These are phyloP conservation scores for Melanotaenia boesemani DNA, from an alignment of 2,797 vertebrate species.

Conservation along the genomic window DNA sequence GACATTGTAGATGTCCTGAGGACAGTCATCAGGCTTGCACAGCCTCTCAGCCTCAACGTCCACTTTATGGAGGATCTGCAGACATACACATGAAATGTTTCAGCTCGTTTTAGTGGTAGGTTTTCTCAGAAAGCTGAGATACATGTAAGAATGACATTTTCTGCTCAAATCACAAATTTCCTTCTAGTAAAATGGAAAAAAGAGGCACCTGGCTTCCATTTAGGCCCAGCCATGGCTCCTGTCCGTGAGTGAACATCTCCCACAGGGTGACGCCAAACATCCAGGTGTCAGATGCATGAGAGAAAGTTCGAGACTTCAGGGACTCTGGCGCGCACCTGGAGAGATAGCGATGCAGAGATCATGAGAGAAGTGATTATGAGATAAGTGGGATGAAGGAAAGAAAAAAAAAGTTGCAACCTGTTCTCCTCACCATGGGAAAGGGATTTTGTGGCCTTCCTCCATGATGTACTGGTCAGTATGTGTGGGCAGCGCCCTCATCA, in stretches of 20 bases:
- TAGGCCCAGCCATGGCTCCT: conserved; percentile 97
- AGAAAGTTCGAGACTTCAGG: conserved; percentile 95
- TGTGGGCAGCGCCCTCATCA: conserved; percentile 96
- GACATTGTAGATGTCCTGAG: conserved; percentile 96
- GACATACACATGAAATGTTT: not conserved
- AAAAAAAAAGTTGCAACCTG: too few species aligned
- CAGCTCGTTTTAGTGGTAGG: not conserved
- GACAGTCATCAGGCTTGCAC: conserved; percentile 93
- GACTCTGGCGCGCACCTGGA: conserved; percentile 97
- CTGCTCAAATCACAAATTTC: too few species aligned
- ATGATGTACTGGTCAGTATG: conserved; percentile 97
- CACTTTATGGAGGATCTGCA: conserved; percentile 96
- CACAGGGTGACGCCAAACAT: conserved; percentile 98
- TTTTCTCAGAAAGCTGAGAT: not conserved
- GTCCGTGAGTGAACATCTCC: conserved; percentile 99
- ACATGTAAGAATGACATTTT: too few species aligned
- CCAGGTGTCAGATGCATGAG: conserved; percentile 98
- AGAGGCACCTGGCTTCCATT: conserved; percentile 93
- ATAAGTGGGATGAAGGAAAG: not conserved
- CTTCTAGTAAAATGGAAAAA: not conserved
- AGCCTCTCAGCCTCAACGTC: conserved; percentile 94
- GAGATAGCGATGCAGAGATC: not conserved
- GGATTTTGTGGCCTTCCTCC: conserved; percentile 98
- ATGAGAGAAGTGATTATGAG: not conserved
- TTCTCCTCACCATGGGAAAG: conserved; percentile 92